Percentiles rank a stretch among this genome's conserved stretches.
Conservation (phyloP, 2,797 vertebrate genomes). For the Gobio occitaniae region DNA sequence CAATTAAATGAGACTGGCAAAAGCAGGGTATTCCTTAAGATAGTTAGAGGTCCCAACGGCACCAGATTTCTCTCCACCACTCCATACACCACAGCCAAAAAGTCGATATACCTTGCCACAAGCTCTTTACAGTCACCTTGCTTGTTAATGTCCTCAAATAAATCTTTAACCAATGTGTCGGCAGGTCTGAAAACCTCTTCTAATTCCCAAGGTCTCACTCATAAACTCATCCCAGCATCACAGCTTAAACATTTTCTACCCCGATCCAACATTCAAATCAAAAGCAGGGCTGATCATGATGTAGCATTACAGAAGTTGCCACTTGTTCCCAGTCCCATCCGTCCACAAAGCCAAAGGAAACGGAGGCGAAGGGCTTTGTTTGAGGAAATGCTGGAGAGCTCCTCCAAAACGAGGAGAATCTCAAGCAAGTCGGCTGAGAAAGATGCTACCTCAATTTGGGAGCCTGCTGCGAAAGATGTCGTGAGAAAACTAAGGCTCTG, state of each 20-base stretch:
- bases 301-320: constrained; percentile 60
- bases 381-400: constrained; percentile 77
- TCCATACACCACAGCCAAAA: constrained; percentile 64
- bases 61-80: constrained; percentile 69
- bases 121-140: constrained; percentile 77
- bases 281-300: constrained; percentile 55
- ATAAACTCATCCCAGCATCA: constrained; percentile 60
- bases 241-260: constrained; percentile 60
- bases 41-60: constrained; percentile 73
- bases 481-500: constrained; percentile 88
- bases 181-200: constrained; percentile 69
- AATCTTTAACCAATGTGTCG: constrained; percentile 64
- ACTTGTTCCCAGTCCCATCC: constrained; percentile 68
- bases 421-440: constrained; percentile 84
- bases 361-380: constrained; percentile 83
- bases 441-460: constrained; percentile 74
- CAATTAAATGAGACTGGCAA: constrained; percentile 69
- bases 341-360: constrained; percentile 84
- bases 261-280: constrained; percentile 58
- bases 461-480: constrained; percentile 84
- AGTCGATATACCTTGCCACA: constrained; percentile 78
- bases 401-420: constrained; percentile 81
- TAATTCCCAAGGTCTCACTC: constrained; percentile 62
- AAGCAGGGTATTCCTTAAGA: constrained; percentile 81
- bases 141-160: constrained; percentile 78